Base-by-base conservation (phyloP, 1,140 invertebrate genomes). In the Delia radicum region DNA sequence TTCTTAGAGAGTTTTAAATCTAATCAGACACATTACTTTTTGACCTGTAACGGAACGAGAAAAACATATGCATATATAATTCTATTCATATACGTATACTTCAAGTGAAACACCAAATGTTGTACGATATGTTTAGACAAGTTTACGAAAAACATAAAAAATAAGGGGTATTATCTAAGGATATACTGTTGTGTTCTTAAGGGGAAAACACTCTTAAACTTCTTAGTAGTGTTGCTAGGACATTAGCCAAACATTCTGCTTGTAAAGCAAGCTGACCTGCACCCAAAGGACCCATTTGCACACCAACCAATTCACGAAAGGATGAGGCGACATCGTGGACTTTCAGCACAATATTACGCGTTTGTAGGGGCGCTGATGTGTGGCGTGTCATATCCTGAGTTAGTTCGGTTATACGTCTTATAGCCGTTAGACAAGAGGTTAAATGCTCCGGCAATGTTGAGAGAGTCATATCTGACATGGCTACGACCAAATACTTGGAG, bases 151-250 rank as follows among this genome's bases (percentile, higher is more conserved):
- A 55, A 24, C 4, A 21, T 21, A 55, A n/a, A 55, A 55, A 21
- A 24, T 21, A 55, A 55, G 29, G 37, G 3, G 24, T 69, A 55
- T 55, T 7, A 55, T 7, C 18, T n/a, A 24, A n/a, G 65, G 15
- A 69, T 29, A 15, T 29, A 27, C n/a, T n/a, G 65, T 63, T 67
- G 62, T 6, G 13, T 12, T 8, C 12, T 76, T 87, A 93, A 73
- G 92, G 92, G 62, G 92, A 93, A 84, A 95, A 93, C n/a, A 93
- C 92, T 79, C 94, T 89, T 76, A 96, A 87, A 80, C 94, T 94
- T 79, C 94, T 89, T 78, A 96, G 89, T 69, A 96, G 85, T 21
- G 93, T 92, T 55, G 94, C 94, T 75, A 96, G 87, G 5, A 95
- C 92, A 80, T 92, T 92, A 3, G 94, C 94, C 77, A 96, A 84